phyloP scores from a whole-genome alignment of 2,797 vertebrate species.

The Buceros bicornis region DNA sequence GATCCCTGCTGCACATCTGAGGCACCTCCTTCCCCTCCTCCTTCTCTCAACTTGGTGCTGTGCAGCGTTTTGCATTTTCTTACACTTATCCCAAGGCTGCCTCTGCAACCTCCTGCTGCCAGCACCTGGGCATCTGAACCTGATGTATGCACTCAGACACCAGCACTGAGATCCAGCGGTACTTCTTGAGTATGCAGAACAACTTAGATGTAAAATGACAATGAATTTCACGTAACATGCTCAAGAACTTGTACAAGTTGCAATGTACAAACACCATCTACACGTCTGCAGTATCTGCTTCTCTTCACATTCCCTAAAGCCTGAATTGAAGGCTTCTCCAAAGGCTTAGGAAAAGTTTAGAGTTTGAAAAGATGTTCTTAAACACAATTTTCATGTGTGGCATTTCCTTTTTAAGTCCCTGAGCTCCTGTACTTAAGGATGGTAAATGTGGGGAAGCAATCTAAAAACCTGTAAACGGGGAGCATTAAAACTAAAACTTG shows the following conservation, averaged over 20 bases:
- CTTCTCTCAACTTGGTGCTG: background rate
- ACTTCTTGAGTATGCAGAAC: background rate
- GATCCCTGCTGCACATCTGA: background rate
- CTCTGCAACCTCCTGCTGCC: background rate
- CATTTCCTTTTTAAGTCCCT: background rate
- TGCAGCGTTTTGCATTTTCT: background rate
- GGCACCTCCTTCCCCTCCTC: background rate
- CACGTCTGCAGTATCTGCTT: too few species aligned
- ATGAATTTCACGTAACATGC: background rate
- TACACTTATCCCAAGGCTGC: background rate
- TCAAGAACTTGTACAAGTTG: background rate
- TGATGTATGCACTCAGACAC: rapidly evolving
- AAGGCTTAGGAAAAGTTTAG: background rate
- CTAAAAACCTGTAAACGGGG: background rate
- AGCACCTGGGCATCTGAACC: background rate
- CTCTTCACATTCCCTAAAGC: background rate
- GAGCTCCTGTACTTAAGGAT: background rate
- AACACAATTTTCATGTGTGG: background rate
- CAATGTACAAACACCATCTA: rapidly evolving
- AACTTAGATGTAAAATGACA: background rate
- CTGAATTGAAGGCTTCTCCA: background rate
- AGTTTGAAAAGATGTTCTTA: background rate
- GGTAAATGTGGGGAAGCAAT: background rate
- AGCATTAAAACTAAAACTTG: background rate
- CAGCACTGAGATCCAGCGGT: background rate